phyloP scores from a whole-genome alignment of 2,888 invertebrate species.

The Drosophila subsilvestris region DNA sequence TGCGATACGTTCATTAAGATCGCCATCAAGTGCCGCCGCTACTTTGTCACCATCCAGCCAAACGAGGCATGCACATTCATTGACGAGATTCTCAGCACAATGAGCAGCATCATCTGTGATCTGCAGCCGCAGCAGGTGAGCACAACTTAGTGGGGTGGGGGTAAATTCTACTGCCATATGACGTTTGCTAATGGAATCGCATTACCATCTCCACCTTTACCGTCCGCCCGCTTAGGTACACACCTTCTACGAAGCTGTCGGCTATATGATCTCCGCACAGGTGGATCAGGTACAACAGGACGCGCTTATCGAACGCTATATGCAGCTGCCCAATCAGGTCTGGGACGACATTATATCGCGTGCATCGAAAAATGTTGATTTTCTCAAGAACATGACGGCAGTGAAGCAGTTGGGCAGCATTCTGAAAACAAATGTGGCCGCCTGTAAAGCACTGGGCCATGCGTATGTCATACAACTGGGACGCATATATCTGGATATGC shows the following conservation, averaged over 20 bases:
- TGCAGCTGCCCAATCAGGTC: conserved; percentile 97
- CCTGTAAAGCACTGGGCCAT: conserved; percentile 99
- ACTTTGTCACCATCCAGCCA: conserved; percentile 98
- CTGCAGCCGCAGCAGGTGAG: conserved; percentile 97
- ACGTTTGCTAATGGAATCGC: not conserved
- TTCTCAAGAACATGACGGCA: conserved; percentile 97
- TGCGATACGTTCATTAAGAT: conserved; percentile 99
- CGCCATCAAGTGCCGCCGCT: conserved; percentile 98
- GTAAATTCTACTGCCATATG: not conserved
- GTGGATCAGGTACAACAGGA: conserved; percentile 96
- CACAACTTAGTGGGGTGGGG: not conserved
- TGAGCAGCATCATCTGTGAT: conserved; percentile 99
- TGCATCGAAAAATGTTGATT: conserved; percentile 98
- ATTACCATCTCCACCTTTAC: no score
- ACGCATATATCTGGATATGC: conserved; percentile 98
- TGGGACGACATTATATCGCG: conserved; percentile 99
- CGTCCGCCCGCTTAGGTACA: conserved; percentile 87
- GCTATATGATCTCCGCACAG: conserved; percentile 99
- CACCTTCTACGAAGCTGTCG: conserved; percentile 99
- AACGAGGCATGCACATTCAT: conserved; percentile 99
- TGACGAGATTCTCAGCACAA: conserved; percentile 98
- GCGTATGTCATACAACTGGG: conserved; percentile 97
- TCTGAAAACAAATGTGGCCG: conserved; percentile 98
- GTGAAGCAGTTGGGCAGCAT: conserved; percentile 99
- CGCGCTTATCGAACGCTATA: conserved; percentile 97